Evolutionary conservation across 2,888 invertebrate genomes (phyloP).

Genomic region (Escarpia spicata): DNA sequence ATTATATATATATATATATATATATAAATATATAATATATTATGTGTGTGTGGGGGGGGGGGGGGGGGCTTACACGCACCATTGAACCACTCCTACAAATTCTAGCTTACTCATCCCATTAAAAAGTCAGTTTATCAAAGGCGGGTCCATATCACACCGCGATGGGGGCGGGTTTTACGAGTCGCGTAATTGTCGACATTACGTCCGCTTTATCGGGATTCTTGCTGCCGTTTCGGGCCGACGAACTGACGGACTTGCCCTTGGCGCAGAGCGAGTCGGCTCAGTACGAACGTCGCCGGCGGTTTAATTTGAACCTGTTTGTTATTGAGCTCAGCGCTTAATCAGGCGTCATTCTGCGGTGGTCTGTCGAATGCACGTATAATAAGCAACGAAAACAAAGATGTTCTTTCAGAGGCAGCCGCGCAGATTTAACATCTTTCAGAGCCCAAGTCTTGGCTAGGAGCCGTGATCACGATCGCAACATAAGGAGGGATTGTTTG

Average conservation of each 20-base stretch:
- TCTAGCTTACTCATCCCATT: too few species aligned
- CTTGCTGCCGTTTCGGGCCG: background rate
- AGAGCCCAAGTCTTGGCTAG: background rate
- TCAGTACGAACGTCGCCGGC: background rate
- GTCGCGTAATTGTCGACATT: background rate
- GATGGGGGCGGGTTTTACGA: background rate
- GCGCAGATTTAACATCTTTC: background rate
- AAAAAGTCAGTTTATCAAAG: too few species aligned
- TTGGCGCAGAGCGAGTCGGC: background rate
- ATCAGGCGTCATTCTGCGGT: background rate
- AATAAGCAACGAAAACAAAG: background rate
- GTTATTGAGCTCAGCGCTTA: background rate
- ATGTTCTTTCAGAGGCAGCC: background rate
- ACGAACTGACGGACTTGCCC: background rate
- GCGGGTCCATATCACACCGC: background rate
- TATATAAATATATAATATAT: too few species aligned
- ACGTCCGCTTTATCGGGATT: background rate
- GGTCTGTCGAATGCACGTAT: background rate
- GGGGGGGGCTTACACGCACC: too few species aligned
- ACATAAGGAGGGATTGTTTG: background rate
- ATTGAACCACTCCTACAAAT: too few species aligned
- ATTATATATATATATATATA: too few species aligned
- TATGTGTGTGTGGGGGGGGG: too few species aligned
- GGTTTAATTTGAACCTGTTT: constrained; percentile 10
- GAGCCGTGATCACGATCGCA: background rate